These are phyloP conservation scores for Sylvilagus floridanus DNA, from an alignment of 2,797 vertebrate species.

Conservation along the genomic window DNA sequence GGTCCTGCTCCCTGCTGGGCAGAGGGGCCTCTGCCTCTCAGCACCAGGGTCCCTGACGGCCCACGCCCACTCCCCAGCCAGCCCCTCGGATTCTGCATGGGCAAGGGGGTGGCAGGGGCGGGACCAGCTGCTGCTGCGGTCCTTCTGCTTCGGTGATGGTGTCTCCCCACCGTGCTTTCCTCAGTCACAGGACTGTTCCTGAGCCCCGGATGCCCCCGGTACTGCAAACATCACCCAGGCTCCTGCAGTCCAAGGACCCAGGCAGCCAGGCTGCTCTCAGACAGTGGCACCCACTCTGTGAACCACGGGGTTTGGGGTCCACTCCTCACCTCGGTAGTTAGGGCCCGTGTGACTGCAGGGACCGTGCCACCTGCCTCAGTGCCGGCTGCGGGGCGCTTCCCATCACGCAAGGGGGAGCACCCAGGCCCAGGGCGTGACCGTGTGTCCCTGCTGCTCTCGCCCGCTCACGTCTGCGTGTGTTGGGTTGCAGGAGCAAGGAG, in stretches of 20 bases:
- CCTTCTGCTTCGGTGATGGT: no score
- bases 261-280: background rate
- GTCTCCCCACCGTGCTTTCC: no score
- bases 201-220: background rate
- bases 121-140: background rate
- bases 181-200: background rate
- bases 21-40: background rate
- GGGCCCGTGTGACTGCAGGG: background rate
- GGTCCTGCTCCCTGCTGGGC: background rate
- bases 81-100: background rate
- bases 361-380: no score
- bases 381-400: background rate
- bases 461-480: background rate
- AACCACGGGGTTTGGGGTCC: background rate
- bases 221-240: background rate
- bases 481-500: slow-evolving; percentile 92
- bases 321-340: background rate
- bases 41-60: no score
- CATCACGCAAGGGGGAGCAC: background rate
- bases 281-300: no score
- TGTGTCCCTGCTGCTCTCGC: background rate
- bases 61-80: background rate
- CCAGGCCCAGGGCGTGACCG: accelerated
- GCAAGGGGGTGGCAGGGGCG: no score
- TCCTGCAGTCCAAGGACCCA: no score